Evolutionary conservation across 2,888 invertebrate genomes (phyloP).

Genomic region (Troides aeacus): DNA sequence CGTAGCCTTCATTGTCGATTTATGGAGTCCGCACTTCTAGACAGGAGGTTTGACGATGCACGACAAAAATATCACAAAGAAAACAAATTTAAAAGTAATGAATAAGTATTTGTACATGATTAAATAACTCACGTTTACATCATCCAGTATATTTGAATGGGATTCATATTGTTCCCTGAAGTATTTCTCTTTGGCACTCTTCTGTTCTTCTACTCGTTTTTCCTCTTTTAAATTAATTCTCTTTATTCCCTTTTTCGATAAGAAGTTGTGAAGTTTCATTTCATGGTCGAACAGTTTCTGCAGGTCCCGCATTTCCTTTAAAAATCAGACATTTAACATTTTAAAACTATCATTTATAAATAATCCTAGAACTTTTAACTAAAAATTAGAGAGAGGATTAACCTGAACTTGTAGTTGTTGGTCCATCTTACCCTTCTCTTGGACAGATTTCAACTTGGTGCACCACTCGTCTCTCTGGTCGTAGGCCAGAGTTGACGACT

Average conservation of each 20-base stretch:
- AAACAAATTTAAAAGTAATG: no score
- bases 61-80: no score
- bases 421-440: slow-evolving; percentile 84
- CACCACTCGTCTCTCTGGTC: slow-evolving; percentile 87
- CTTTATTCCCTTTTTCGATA: slow-evolving; percentile 85
- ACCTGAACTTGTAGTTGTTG: slow-evolving; percentile 83
- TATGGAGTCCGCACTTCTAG: no score
- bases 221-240: slow-evolving; percentile 80
- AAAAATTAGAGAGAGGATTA: not conserved
- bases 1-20: no score
- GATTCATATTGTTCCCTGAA: slow-evolving; percentile 39
- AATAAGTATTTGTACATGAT: no score
- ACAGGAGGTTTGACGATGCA: no score
- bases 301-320: slow-evolving; percentile 87
- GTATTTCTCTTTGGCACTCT: slow-evolving; percentile 42
- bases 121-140: slow-evolving; percentile 50
- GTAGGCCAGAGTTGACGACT: slow-evolving; percentile 88
- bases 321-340: not conserved
- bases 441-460: slow-evolving; percentile 84
- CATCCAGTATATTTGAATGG: slow-evolving; percentile 50
- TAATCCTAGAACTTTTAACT: no score
- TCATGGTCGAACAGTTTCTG: slow-evolving; percentile 87
- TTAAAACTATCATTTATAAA: not conserved
- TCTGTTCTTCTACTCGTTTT: slow-evolving; percentile 41
- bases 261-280: slow-evolving; percentile 84